A percentile compares a stretch with the other conserved stretches of the same genome.
phyloP scores from a whole-genome alignment of 2,113 vertebrate genomes.

The Tricholaema leucomelas region DNA sequence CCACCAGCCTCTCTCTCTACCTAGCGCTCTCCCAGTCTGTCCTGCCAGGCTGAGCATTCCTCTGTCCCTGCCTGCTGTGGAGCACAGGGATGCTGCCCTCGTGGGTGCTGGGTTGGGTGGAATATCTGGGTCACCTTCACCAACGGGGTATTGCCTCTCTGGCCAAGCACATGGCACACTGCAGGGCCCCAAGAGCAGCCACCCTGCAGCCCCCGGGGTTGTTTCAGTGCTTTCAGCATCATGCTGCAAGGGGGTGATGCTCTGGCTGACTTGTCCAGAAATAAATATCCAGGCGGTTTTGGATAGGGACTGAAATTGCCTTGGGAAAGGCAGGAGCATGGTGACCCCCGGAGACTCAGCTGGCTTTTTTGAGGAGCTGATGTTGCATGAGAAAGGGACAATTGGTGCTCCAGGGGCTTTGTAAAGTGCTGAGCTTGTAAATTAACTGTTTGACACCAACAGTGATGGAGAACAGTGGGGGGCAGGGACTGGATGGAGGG shows the following conservation, averaged over 20 bases:
- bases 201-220: not conserved
- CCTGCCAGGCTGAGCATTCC: not conserved
- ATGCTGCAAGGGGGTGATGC: not conserved
- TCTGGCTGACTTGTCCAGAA: not conserved
- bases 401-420: slow-evolving; percentile 50
- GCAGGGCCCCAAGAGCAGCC: not conserved
- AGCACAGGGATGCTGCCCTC: not conserved
- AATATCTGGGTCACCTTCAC: not conserved
- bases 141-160: rapidly evolving
- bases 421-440: slow-evolving; percentile 55
- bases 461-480: slow-evolving; percentile 33
- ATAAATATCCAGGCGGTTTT: not conserved
- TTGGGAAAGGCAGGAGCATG: slow-evolving; percentile 4
- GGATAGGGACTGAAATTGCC: not conserved
- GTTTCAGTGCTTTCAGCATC: not conserved
- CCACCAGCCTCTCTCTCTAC: not conserved
- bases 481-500: slow-evolving; percentile 18
- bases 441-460: slow-evolving; percentile 63
- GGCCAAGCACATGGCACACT: not conserved
- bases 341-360: slow-evolving; percentile 21
- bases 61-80: rapidly evolving
- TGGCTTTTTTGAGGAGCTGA: slow-evolving; percentile 41
- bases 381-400: slow-evolving; percentile 47
- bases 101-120: not conserved
- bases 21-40: rapidly evolving